A percentile compares a stretch with the other conserved stretches of the same genome.
Evolutionary conservation across 2,888 invertebrate species (phyloP).

Genomic region (Hydroisotoma schaefferi): DNA sequence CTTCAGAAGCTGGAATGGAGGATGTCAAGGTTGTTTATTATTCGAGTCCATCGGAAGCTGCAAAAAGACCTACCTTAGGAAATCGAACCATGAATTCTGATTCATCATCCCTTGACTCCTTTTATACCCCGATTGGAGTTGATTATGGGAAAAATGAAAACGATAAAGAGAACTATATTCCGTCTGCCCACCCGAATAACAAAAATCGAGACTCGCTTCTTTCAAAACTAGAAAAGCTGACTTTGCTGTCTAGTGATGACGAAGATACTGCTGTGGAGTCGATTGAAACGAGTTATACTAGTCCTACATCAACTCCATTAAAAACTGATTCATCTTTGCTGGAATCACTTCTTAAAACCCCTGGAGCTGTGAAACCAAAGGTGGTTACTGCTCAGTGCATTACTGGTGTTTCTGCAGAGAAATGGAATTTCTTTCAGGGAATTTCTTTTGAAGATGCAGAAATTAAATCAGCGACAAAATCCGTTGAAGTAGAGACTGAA

Average conservation of each 20-base stretch:
- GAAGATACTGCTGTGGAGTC: conserved; percentile 9
- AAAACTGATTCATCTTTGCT: not conserved
- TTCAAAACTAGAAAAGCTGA: conserved; percentile 16
- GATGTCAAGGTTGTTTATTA: conserved; percentile 31
- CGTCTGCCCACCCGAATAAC: no score
- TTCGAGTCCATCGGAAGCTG: conserved; percentile 16
- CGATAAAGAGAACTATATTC: conserved; percentile 25
- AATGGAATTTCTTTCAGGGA: not conserved
- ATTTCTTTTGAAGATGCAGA: not conserved
- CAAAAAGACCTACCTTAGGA: not conserved
- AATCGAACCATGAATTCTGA: not conserved
- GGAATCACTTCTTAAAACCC: conserved; percentile 7
- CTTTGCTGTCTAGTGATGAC: conserved; percentile 17
- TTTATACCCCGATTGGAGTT: conserved; percentile 25
- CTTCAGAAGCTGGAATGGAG: conserved; percentile 14
- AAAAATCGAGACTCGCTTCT: conserved; percentile 3
- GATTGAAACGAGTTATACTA: not conserved
- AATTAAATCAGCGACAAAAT: no score
- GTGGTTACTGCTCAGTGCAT: not conserved
- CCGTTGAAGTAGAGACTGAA: not conserved
- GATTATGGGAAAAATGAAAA: conserved; percentile 7
- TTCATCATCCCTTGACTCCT: not conserved
- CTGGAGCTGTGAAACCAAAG: not conserved
- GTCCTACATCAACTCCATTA: not conserved
- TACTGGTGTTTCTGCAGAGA: not conserved